These are phyloP conservation scores for Collichthys lucidus DNA, from an alignment of 2,113 vertebrate species.

Conservation along the genomic window DNA sequence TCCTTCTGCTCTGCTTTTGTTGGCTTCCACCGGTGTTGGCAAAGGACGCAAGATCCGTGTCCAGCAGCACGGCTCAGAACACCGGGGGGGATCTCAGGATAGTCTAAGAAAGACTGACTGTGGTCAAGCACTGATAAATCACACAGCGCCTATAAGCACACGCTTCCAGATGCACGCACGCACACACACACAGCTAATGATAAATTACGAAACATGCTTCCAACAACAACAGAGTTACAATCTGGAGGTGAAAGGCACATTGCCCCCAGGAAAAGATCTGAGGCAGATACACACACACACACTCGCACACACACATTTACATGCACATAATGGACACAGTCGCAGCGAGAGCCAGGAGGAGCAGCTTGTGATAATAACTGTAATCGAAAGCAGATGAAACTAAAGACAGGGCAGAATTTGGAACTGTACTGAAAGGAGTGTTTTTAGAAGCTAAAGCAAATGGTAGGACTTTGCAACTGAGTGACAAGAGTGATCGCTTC, in stretches of 20 bases:
- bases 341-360: slow-evolving; percentile 59
- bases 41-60: slow-evolving; percentile 19
- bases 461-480: slow-evolving; percentile 58
- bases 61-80: slow-evolving; percentile 31
- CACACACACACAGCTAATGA: slow-evolving; percentile 28
- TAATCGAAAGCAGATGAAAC: slow-evolving; percentile 78
- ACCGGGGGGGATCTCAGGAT: slow-evolving; percentile 54
- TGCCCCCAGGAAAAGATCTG: slow-evolving; percentile 65
- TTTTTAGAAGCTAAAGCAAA: slow-evolving; percentile 71
- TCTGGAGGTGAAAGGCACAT: slow-evolving; percentile 67
- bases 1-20: slow-evolving; percentile 63
- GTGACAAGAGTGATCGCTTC: slow-evolving; percentile 67
- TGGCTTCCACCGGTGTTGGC: slow-evolving; percentile 50
- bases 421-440: slow-evolving; percentile 61
- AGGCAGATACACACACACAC: slow-evolving; percentile 42
- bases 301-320: not conserved
- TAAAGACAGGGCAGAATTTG: slow-evolving; percentile 66
- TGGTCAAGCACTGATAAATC: slow-evolving; percentile 67
- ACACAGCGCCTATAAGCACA: slow-evolving; percentile 10
- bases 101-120: slow-evolving; percentile 57
- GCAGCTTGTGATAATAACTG: slow-evolving; percentile 82
- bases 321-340: slow-evolving; percentile 43
- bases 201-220: slow-evolving; percentile 58
- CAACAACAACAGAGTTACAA: slow-evolving; percentile 75
- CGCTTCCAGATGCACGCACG: not conserved